phyloP scores from a whole-genome alignment of 2,797 vertebrate species.

The Hyperoplus immaculatus region DNA sequence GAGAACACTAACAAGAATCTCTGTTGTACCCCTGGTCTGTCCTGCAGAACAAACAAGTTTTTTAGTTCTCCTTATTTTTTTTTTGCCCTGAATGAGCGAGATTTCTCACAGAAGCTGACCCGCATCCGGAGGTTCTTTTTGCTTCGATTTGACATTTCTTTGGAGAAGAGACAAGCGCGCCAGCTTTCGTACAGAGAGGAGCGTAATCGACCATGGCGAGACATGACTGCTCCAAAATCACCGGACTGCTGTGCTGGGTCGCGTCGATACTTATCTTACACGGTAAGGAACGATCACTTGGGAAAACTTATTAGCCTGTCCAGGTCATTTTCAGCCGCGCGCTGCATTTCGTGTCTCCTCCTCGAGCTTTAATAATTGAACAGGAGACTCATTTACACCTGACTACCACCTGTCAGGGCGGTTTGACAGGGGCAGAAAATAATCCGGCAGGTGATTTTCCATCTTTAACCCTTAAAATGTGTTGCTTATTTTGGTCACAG shows the following conservation, averaged over 20 bases:
- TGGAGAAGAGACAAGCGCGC: slow-evolving; percentile 33
- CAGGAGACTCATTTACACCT: slow-evolving; percentile 7
- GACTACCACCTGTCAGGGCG: slow-evolving; percentile 55
- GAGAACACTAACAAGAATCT: slow-evolving; percentile 28
- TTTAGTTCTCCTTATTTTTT: background rate
- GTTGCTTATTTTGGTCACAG: background rate
- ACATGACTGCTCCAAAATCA: slow-evolving; percentile 60
- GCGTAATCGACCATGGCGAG: slow-evolving; percentile 72
- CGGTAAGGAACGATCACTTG: slow-evolving; percentile 73
- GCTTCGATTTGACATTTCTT: background rate
- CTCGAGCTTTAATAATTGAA: slow-evolving; percentile 12
- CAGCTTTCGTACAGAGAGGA: slow-evolving; percentile 42
- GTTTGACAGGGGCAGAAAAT: slow-evolving; percentile 15
- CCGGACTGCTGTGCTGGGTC: slow-evolving; percentile 68
- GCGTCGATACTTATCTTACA: slow-evolving; percentile 60
- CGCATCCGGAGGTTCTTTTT: slow-evolving; percentile 14
- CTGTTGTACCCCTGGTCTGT: slow-evolving; percentile 45
- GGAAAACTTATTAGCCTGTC: slow-evolving; percentile 8
- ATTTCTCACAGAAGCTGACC: slow-evolving; percentile 33
- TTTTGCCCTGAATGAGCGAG: slow-evolving; percentile 1
- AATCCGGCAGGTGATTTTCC: slow-evolving; percentile 52
- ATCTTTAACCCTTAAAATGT: background rate
- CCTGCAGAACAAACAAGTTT: slow-evolving; percentile 62
- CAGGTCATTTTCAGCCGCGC: background rate
- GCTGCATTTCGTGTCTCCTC: background rate